Conservation (phyloP, 2,888 invertebrate species). For the Papilio demoleus region DNA sequence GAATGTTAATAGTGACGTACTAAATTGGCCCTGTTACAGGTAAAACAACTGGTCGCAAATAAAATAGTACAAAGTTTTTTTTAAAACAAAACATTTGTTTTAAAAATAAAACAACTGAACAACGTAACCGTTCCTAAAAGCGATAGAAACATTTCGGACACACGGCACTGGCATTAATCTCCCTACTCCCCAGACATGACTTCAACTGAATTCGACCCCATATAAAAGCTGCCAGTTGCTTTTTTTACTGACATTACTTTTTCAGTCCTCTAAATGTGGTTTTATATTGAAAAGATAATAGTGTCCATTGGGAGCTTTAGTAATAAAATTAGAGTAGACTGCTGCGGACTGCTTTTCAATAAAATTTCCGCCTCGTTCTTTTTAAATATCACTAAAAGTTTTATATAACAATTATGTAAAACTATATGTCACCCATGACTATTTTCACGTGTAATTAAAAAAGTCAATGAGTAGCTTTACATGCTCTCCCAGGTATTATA, state of each 20-base stretch:
- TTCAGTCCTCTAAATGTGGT: conserved; percentile 23
- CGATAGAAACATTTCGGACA: conserved; percentile 34
- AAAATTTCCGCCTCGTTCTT: too few relatives aligned
- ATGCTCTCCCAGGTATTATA: too few relatives aligned
- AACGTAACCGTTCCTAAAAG: conserved; percentile 15
- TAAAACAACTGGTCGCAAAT: not conserved
- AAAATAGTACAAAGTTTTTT: not conserved
- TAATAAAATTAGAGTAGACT: not conserved
- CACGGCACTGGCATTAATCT: conserved; percentile 38
- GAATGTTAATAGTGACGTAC: too few relatives aligned
- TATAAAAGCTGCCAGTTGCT: conserved; percentile 26
- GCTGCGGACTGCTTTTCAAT: too few relatives aligned
- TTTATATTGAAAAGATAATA: conserved; percentile 3
- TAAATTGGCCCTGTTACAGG: too few relatives aligned
- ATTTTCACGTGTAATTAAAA: too few relatives aligned
- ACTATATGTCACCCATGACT: too few relatives aligned
- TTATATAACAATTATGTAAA: too few relatives aligned
- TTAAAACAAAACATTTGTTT: not conserved
- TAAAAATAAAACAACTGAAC: not conserved
- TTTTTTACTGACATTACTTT: conserved; percentile 26
- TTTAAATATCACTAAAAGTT: too few relatives aligned
- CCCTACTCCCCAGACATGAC: conserved; percentile 38
- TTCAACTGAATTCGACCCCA: conserved; percentile 34
- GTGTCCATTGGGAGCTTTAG: conserved; percentile 13
- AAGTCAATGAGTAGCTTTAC: too few relatives aligned